These are phyloP conservation scores for Malachius bipustulatus DNA, from an alignment of 2,888 invertebrate species.

Conservation along the genomic window DNA sequence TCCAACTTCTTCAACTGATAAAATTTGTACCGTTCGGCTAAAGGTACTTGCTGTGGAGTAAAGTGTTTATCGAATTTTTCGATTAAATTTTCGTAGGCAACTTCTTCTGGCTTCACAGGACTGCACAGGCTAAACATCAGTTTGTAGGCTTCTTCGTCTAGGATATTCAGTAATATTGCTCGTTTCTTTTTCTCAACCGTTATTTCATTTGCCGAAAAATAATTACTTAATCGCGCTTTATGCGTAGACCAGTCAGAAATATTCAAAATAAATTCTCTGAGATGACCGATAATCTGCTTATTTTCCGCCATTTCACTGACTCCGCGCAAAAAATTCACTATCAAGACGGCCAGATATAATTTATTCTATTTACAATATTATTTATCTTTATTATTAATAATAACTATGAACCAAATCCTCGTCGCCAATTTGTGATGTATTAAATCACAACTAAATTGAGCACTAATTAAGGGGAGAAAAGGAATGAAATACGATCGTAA, in stretches of 20 bases:
- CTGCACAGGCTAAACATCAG: slow-evolving; percentile 16
- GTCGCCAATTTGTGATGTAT: too few relatives aligned
- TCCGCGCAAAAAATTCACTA: too few relatives aligned
- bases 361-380: too few relatives aligned
- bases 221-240: slow-evolving; percentile 13
- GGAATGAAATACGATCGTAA: too few relatives aligned
- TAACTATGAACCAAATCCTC: too few relatives aligned
- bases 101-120: slow-evolving; percentile 19
- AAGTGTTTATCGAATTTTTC: slow-evolving; percentile 18
- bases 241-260: slow-evolving; percentile 7
- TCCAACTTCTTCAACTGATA: slow-evolving; percentile 15
- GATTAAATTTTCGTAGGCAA: slow-evolving; percentile 15
- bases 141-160: slow-evolving; percentile 21
- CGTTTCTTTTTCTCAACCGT: slow-evolving; percentile 16
- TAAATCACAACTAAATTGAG: too few relatives aligned
- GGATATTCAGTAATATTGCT: slow-evolving; percentile 19
- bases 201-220: slow-evolving; percentile 18
- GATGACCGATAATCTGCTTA: too few relatives aligned
- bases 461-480: too few relatives aligned
- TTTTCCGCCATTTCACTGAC: too few relatives aligned
- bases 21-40: slow-evolving; percentile 18
- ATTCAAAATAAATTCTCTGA: slow-evolving; percentile 7
- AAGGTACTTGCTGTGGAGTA: slow-evolving; percentile 11
- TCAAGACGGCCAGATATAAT: too few relatives aligned
- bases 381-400: too few relatives aligned